phyloP scores from a whole-genome alignment of 2,113 vertebrate species.

The Collichthys lucidus region DNA sequence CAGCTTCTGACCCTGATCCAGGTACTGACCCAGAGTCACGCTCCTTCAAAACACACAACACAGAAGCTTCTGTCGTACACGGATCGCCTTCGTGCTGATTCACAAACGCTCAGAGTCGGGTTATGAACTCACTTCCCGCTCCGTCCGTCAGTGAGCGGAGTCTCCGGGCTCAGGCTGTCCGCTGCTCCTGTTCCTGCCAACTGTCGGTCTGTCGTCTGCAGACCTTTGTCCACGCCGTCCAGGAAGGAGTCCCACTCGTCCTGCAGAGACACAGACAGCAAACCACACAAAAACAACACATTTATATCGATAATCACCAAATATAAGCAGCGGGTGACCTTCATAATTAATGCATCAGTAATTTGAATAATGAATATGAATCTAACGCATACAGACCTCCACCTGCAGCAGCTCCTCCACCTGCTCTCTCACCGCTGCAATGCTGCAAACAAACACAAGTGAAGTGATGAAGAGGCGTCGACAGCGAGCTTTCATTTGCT shows the following conservation, averaged over 20 bases:
- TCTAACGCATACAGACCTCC: slow-evolving; percentile 74
- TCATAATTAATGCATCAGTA: neutral
- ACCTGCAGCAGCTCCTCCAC: slow-evolving; percentile 76
- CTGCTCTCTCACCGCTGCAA: slow-evolving; percentile 61
- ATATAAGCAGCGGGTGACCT: too few relatives aligned
- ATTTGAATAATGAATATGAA: neutral
- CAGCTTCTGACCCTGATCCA: slow-evolving; percentile 72
- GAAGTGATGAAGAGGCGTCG: neutral
- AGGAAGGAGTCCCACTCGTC: slow-evolving; percentile 82
- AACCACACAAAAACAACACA: too few relatives aligned
- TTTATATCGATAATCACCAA: too few relatives aligned
- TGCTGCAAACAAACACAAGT: slow-evolving; percentile 49
- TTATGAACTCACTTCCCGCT: slow-evolving; percentile 70
- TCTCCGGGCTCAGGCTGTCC: slow-evolving; percentile 66
- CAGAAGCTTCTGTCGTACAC: neutral
- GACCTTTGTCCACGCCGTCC: slow-evolving; percentile 67
- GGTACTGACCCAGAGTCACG: slow-evolving; percentile 74
- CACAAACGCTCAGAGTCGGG: too few relatives aligned
- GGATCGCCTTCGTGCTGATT: too few relatives aligned
- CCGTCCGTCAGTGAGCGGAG: slow-evolving; percentile 58
- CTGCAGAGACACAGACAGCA: slow-evolving; percentile 62
- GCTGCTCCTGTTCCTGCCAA: slow-evolving; percentile 16
- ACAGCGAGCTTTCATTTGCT: neutral
- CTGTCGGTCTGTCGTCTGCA: slow-evolving; percentile 61
- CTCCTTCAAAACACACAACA: slow-evolving; percentile 56